Conservation (phyloP, 2,888 invertebrate species). For the Limnephilus rhombicus region DNA sequence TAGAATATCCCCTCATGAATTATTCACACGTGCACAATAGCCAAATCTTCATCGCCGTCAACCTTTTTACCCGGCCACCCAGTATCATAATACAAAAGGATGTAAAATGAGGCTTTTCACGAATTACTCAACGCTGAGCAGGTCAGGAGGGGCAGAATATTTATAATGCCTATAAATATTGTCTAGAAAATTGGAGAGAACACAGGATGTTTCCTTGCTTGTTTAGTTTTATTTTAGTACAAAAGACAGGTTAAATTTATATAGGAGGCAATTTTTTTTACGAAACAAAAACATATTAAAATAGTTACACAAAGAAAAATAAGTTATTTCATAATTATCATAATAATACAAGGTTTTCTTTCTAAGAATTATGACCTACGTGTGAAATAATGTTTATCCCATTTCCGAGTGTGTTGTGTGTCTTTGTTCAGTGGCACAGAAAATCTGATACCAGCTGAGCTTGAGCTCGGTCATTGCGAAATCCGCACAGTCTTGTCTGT, state of each 20-base stretch:
- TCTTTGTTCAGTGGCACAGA: too few relatives aligned
- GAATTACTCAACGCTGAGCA: conserved; percentile 21
- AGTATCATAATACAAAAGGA: neutral
- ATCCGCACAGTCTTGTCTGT: too few relatives aligned
- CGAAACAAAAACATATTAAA: too few relatives aligned
- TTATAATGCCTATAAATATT: neutral
- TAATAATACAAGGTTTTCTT: too few relatives aligned
- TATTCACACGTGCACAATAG: neutral
- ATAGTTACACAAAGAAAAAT: too few relatives aligned
- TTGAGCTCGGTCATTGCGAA: too few relatives aligned
- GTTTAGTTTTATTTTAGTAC: neutral
- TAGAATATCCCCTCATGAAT: conserved; percentile 14
- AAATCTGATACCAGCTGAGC: too few relatives aligned
- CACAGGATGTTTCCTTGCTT: neutral
- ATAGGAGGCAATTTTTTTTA: too few relatives aligned
- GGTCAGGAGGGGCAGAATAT: neutral
- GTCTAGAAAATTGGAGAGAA: neutral
- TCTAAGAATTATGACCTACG: too few relatives aligned
- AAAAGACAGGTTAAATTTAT: neutral
- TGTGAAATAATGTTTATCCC: too few relatives aligned
- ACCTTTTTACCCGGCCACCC: neutral
- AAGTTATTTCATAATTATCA: too few relatives aligned
- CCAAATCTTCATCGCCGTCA: conserved; percentile 8
- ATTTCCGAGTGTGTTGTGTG: too few relatives aligned
- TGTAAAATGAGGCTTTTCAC: conserved; percentile 11